Evolutionary conservation across 1,140 invertebrate species (phyloP).

Genomic region (Globodera rostochiensis): DNA sequence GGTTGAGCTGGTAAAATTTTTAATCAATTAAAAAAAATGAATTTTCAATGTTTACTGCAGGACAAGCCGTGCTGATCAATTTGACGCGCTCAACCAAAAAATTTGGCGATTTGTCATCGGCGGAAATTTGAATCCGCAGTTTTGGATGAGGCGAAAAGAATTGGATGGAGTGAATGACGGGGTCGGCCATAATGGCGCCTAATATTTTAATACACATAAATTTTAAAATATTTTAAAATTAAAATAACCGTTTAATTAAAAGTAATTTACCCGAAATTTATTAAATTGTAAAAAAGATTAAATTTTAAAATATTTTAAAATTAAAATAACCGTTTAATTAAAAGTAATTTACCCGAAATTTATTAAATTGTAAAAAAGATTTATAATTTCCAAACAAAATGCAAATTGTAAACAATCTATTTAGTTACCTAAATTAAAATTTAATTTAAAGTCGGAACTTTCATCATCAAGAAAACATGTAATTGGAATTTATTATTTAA

Average conservation of each 20-base stretch:
- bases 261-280: too few species aligned
- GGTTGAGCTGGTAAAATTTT: too few species aligned
- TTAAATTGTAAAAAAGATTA: too few species aligned
- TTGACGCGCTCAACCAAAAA: background rate
- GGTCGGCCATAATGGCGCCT: background rate
- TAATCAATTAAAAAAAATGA: too few species aligned
- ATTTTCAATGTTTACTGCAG: background rate
- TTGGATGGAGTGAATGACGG: background rate
- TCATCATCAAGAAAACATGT: too few species aligned
- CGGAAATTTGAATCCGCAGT: background rate
- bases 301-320: too few species aligned
- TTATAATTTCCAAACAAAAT: too few species aligned
- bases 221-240: background rate
- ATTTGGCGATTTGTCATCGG: background rate
- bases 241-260: background rate
- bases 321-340: too few species aligned
- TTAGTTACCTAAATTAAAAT: background rate
- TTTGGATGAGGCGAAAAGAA: background rate
- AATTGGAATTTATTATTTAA: background rate
- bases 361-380: too few species aligned
- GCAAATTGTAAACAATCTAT: too few species aligned
- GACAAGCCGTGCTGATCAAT: background rate
- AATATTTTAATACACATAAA: too few species aligned
- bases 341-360: too few species aligned
- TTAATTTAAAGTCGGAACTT: background rate